Percentiles rank a stretch among this genome's conserved stretches.
These are phyloP conservation scores for Panthera uncia DNA, from an alignment of 2,113 vertebrate species.

Conservation along the genomic window DNA sequence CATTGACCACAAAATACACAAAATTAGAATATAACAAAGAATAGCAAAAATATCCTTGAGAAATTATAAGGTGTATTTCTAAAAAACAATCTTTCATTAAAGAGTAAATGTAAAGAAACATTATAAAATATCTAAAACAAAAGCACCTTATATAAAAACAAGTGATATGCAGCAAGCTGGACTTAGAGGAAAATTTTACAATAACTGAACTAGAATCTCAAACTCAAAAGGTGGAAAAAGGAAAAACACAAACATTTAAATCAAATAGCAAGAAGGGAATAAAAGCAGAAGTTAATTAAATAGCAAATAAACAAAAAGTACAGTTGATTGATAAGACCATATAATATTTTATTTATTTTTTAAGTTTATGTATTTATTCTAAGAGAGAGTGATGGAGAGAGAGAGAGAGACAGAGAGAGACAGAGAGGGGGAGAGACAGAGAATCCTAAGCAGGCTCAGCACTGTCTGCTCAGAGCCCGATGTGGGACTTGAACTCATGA, in stretches of 20 bases:
- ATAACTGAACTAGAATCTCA: not conserved
- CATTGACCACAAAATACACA: not conserved
- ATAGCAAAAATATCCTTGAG: not conserved
- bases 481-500: too few species aligned
- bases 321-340: not conserved
- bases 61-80: not conserved
- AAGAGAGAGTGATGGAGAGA: too few species aligned
- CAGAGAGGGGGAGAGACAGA: too few species aligned
- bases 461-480: too few species aligned
- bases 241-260: not conserved
- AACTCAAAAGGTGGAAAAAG: not conserved
- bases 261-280: not conserved
- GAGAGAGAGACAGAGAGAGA: too few species aligned
- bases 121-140: conserved; percentile 17
- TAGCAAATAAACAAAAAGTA: not conserved
- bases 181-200: not conserved
- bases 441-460: too few species aligned
- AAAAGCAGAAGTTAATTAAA: not conserved
- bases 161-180: not conserved
- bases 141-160: not conserved
- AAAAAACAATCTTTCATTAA: not conserved
- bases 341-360: not conserved
- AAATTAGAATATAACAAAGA: not conserved
- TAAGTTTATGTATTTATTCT: too few species aligned
- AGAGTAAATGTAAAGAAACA: not conserved